Conservation (phyloP, 92 coral and sea anemone genomes). For the Palythoa grandiflora region DNA sequence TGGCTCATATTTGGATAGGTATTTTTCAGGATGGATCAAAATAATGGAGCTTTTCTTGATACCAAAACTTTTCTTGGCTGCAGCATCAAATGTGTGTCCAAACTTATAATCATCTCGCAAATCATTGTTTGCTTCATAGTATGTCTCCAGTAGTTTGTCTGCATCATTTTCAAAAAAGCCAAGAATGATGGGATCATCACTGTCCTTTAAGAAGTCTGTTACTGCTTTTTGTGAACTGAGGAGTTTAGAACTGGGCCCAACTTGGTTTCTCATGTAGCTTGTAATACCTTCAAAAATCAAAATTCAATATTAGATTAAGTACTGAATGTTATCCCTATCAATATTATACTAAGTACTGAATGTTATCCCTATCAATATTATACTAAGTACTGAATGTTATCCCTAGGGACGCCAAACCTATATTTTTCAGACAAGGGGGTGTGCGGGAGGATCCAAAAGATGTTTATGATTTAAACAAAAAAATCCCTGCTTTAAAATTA, state of each 20-base stretch:
- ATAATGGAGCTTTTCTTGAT: slow-evolving; percentile 85
- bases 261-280: slow-evolving; percentile 90
- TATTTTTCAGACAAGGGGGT: no score
- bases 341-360: no score
- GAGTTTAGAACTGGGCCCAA: slow-evolving; percentile 95
- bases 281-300: slow-evolving; percentile 64
- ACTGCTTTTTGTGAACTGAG: slow-evolving; percentile 84
- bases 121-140: slow-evolving; percentile 96
- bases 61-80: slow-evolving; percentile 88
- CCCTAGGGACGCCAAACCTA: no score
- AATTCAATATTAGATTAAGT: neutral
- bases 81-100: slow-evolving; percentile 93
- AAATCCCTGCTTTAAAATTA: no score
- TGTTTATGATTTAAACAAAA: no score
- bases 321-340: neutral
- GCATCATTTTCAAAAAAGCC: slow-evolving; percentile 88
- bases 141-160: slow-evolving; percentile 80
- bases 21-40: slow-evolving; percentile 90
- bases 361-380: neutral
- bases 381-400: neutral
- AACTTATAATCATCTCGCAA: slow-evolving; percentile 89
- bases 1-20: slow-evolving; percentile 91
- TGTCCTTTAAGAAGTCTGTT: slow-evolving; percentile 86
- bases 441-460: no score
- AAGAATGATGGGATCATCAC: slow-evolving; percentile 83